Evolutionary conservation across 2,797 vertebrate species (phyloP), one percentile per base, ranked within the genome.

Genomic region (Coluber constrictor): DNA sequence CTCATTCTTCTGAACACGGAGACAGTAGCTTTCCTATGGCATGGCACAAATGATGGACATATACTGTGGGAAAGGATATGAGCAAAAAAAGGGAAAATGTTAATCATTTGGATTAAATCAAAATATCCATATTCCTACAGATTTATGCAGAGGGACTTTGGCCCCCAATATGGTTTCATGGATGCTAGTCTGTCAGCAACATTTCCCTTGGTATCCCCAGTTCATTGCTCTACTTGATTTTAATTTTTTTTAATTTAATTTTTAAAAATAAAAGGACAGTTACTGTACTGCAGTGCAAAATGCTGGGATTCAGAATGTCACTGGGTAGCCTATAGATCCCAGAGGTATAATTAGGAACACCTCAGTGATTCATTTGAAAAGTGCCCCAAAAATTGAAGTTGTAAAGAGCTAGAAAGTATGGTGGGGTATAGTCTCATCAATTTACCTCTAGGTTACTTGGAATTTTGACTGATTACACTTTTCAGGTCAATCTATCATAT

Each of bases 1-100:
- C 92, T 96, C 87, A 95, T 95, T 96, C 95, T 92, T 94, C 51
- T n/a, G 29, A 95, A 96, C 96, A 96, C 96, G 96, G 89, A 88
- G 93, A 57, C 83, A 54, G 93, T 94, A 93, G 94, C 94, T 91
- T 93, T 61, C 89, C 86, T 94, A 92, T 27, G 25, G 63, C 15
- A 0, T 0, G 57, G 32, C 59, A 47, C 15, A 59, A 57, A 91
- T 25, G 47, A 61, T 15, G 57, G n/a, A n/a, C 43, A 43, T 23
- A 57, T 6, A 57, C 54, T 60, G 90, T 70, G 61, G 66, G 55
- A 87, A 90, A 54, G 29, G 83, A 3, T 16, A 23, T 63, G 54
- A 16, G 15, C 27, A 51, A 60, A 25, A 66, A 57, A 43, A 61
- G 27, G 4, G 20, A 54, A 23, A 61, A 0, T 1, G 12, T 63